Percentiles rank a stretch among this genome's conserved stretches.
Conservation (phyloP, 35 echinoderm and acorn worm genomes). For the Lytechinus pictus region DNA sequence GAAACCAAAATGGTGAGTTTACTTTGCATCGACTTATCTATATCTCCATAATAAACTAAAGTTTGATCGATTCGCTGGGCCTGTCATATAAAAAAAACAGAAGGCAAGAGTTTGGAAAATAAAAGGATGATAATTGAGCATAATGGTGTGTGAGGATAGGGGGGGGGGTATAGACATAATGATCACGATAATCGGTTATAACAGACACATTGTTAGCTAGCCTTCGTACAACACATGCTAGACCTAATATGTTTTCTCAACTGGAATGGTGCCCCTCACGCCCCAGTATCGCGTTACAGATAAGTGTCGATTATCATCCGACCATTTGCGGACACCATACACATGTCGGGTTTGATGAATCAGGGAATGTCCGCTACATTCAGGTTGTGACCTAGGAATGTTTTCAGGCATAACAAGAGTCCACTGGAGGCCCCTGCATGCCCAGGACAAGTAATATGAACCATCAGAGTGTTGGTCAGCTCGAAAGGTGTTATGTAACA, state of each 20-base stretch:
- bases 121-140: too few relatives aligned
- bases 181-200: neutral
- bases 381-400: neutral
- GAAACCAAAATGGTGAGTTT: too few relatives aligned
- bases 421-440: neutral
- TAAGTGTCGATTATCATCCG: neutral
- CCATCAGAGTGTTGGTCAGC: neutral
- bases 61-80: too few relatives aligned
- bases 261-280: neutral
- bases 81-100: too few relatives aligned
- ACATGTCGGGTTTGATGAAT: neutral
- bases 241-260: neutral
- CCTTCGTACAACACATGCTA: neutral
- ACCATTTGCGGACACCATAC: neutral
- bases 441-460: neutral
- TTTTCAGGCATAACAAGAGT: neutral
- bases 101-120: too few relatives aligned
- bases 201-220: neutral
- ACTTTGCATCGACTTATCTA: too few relatives aligned
- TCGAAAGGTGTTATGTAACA: conserved; percentile 23
- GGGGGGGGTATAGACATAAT: neutral
- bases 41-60: too few relatives aligned
- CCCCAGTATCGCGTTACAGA: neutral
- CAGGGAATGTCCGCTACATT: neutral
- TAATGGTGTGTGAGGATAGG: neutral